Evolutionary conservation across 2,113 vertebrate species (phyloP).

Genomic region (Cricetomys ansorgei): DNA sequence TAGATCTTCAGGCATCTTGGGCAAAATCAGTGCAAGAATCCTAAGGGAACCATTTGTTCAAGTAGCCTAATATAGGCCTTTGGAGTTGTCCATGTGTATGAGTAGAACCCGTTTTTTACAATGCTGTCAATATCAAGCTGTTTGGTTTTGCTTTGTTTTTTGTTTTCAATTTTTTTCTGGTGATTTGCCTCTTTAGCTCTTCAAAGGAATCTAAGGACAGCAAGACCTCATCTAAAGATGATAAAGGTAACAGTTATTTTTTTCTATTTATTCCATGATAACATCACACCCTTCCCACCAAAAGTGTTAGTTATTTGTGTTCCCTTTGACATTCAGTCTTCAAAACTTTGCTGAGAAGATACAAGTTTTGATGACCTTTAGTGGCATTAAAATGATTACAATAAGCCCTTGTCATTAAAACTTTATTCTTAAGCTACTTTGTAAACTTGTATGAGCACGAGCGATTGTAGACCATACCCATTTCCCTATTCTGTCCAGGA

Average conservation of each 20-base stretch:
- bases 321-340: slow-evolving; percentile 32
- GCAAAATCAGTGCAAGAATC: slow-evolving; percentile 97
- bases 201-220: slow-evolving; percentile 97
- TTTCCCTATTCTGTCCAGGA: not conserved
- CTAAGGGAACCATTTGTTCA: slow-evolving; percentile 94
- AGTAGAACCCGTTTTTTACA: slow-evolving; percentile 83
- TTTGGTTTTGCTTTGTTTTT: slow-evolving; percentile 75
- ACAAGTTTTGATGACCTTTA: slow-evolving; percentile 1
- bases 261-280: slow-evolving; percentile 22
- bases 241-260: slow-evolving; percentile 92
- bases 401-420: slow-evolving; percentile 1
- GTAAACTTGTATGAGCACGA: slow-evolving; percentile 12
- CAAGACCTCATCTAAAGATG: slow-evolving; percentile 95
- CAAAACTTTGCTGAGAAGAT: not conserved
- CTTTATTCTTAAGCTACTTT: slow-evolving; percentile 12
- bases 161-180: slow-evolving; percentile 90
- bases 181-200: slow-evolving; percentile 93
- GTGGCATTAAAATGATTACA: not conserved
- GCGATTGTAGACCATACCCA: not conserved
- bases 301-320: slow-evolving; percentile 10
- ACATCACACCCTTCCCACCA: not conserved
- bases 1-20: slow-evolving; percentile 96
- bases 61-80: slow-evolving; percentile 91
- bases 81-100: slow-evolving; percentile 86
- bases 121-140: slow-evolving; percentile 73